These are phyloP conservation scores for Phrynosoma blainvillii DNA, from an alignment of 2,113 vertebrate species.

Conservation along the genomic window DNA sequence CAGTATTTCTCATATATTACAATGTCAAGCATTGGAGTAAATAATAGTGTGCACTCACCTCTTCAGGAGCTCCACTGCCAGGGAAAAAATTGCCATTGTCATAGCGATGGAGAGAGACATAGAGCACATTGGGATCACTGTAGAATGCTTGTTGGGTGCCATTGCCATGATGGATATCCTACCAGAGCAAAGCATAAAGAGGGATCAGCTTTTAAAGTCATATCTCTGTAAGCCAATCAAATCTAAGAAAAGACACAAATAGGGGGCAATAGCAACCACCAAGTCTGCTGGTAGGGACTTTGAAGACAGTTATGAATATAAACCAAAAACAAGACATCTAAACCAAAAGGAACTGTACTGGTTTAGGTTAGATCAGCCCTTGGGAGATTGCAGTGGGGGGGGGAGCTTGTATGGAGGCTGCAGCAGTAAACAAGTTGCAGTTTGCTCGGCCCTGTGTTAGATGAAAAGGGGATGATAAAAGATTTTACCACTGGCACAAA, in stretches of 20 bases:
- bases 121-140: constrained; percentile 84
- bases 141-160: constrained; percentile 90
- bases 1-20: not conserved
- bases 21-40: not conserved
- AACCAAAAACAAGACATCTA: no score
- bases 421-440: no score
- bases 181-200: rapidly evolving
- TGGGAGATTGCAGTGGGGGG: no score
- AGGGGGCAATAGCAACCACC: not conserved
- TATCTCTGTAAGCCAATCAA: not conserved
- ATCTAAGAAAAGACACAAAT: not conserved
- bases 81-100: constrained; percentile 91
- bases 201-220: not conserved
- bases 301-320: not conserved
- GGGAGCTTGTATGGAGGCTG: no score
- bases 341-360: no score
- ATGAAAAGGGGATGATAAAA: no score
- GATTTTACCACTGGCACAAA: no score
- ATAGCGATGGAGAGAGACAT: constrained; percentile 88
- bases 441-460: no score
- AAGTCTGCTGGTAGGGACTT: no score
- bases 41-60: constrained; percentile 68
- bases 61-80: constrained; percentile 86
- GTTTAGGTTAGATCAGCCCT: no score
- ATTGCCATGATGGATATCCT: constrained; percentile 91